Base-by-base conservation (phyloP, 2,888 invertebrate species). In the Chymomyza caudatula region DNA sequence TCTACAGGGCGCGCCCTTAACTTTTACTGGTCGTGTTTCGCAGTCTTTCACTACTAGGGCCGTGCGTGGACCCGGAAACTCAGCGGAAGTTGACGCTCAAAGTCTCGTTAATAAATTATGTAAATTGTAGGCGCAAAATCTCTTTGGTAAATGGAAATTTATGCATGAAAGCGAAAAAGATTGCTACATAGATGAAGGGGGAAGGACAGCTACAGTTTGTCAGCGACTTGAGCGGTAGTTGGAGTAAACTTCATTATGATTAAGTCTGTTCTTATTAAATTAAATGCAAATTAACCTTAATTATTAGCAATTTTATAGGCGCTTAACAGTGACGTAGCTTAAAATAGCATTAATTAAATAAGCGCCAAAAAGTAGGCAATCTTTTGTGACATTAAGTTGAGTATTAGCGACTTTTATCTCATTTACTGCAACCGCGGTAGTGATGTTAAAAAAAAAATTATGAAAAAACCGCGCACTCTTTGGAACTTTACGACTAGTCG, bases 81-180 rank as follows among this genome's bases (percentile, higher is more conserved):
- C 66, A 65, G 57, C 83, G 83, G 80, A 83, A 80, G 83, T 78
- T 73, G 81, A 71, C 83, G 83, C 78, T 83, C 78, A 80, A 81
- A 80, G 67, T 83, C 83, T 81, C 81, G 81, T 80, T 81, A 81
- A 81, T 81, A 81, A 81, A 81, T 81, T 81, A 81, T 80, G 80
- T 72, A 83, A 80, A 81, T 81, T 78, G 83, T 81, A 83, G 83
- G 80, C 83, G 74, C 76, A 80, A 78, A 80, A 78, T 76, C 74
- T 66, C 52, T 51, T 44, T 42, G 66, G 51, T 25, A 73, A 69
- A 70, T 73, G 73, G 29, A 73, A 79, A 79, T 82, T 79, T 82
- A 82, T 79, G 71, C 79, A 71, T 49, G 61, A 56, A 55, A 47
- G 47, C 47, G 51, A 3, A 13, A 3, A 17, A 17, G 47, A 8